Evolutionary conservation across 2,888 invertebrate genomes (phyloP), one percentile per base, ranked within the genome.

Genomic region (Xanthia togata): DNA sequence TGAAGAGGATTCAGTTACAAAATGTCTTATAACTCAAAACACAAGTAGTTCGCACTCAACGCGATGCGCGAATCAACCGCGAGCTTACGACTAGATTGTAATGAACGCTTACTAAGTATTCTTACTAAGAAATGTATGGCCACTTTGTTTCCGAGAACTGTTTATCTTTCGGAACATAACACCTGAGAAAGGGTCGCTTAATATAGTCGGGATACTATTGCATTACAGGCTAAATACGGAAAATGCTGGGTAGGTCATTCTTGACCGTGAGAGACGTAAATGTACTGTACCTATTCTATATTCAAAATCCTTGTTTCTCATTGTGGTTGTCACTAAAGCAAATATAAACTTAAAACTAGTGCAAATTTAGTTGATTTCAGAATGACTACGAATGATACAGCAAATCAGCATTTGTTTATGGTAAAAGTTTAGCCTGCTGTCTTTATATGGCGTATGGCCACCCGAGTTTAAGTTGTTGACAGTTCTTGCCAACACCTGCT

Each of bases 91-190:
- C 72, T 80, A 78, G 82, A 79, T 81, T 84, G 84, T 88, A 81
- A 76, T 73, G 72, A 86, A 76, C 88, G 93, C 93, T 93, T 90
- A 93, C 87, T 91, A 91, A 92, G 93, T 75, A 70, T 71, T 90
- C 90, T 93, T 92, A 65, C 67, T 69, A 44, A 84, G 83, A 76
- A 84, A 74, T 53, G 73, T 81, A 72, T 59, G 62, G 64, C 59
- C 47, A 67, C 62, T 74, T 41, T 53, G 69, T 72, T 85, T 73
- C 90, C 89, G 89, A 87, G 95, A 93, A 94, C 73, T 93, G 92
- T 93, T 93, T 94, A 94, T 93, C 92, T 90, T 87, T 78, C 71
- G 92, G 83, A 93, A 94, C 83, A 73, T 78, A 91, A 95, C 91
- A 94, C 94, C 91, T 92, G 91, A 85, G 91, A 91, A 90, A 88